phyloP scores from a whole-genome alignment of 2,888 invertebrate species.

The Tiphia femorata region DNA sequence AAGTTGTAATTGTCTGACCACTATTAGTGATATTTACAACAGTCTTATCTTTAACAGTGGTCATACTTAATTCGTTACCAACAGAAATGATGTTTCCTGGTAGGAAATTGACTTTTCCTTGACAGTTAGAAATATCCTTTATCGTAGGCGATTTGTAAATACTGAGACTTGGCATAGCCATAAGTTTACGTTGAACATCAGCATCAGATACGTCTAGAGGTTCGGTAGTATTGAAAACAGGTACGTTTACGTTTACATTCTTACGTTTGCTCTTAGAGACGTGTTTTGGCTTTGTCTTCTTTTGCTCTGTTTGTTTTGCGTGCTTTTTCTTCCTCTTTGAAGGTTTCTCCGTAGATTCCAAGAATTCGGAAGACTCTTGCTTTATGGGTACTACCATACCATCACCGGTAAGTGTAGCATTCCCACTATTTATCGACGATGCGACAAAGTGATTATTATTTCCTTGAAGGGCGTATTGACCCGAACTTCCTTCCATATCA shows the following conservation, averaged over 20 bases:
- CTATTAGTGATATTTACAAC: conserved; percentile 31
- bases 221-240: conserved; percentile 24
- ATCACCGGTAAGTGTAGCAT: background rate
- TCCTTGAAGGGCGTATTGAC: background rate
- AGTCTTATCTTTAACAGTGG: conserved; percentile 26
- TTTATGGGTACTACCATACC: background rate
- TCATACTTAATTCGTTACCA: conserved; percentile 30
- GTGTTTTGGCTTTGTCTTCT: conserved; percentile 27
- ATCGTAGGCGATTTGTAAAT: conserved; percentile 24
- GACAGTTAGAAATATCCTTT: conserved; percentile 25
- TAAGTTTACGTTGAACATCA: conserved; percentile 56
- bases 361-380: conserved; percentile 11
- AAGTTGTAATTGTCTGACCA: background rate
- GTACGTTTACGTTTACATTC: conserved; percentile 9
- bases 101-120: conserved; percentile 27
- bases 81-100: conserved; percentile 31
- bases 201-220: conserved; percentile 60
- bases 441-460: too few relatives aligned
- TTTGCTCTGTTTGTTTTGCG: conserved; percentile 29
- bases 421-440: background rate
- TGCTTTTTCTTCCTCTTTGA: conserved; percentile 52
- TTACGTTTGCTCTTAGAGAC: conserved; percentile 20
- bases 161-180: conserved; percentile 55
- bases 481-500: background rate
- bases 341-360: conserved; percentile 15